Base-by-base conservation (phyloP, 2,888 invertebrate genomes). In the Magallana nippona region DNA sequence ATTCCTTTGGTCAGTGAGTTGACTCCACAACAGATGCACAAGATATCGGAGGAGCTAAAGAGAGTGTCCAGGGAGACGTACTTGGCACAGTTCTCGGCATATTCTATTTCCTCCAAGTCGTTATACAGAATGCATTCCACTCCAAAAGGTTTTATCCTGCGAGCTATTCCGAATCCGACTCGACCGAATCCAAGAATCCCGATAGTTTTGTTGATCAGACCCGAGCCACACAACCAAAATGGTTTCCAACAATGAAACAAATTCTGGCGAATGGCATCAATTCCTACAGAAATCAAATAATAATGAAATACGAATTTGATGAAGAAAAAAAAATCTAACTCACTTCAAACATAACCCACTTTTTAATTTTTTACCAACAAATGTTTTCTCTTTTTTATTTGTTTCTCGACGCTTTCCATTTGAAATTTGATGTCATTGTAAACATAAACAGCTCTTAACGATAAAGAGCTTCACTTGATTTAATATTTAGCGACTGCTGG, bases 241-340 rank as follows among this genome's bases (percentile, higher is more conserved):
- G 98, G 98, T 0, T 97, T 96, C 98, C 98, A 98, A 0, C 97
- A 95, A 44, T 93, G 96, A 98, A 98, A 98, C 81, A 96, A 96
- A 0, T 98, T 98, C 83, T 95, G 96, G 78, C 89, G 91, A 8
- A 93, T 91, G 0, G 93, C 93, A 2, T 89, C 87, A 1, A 90
- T 84, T n/a, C 93, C 94, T 94, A 84, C 1, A 44, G 44, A 44
- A 27, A 27, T 27, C 8, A 44, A 44, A 44, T 44, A 10, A 44
- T 44, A 44, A 44, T 44, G 3, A 44, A 44, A 10, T 44, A 8
- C 8, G 44, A 5, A 44, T 8, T 44, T n/a, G n/a, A n/a, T n/a
- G n/a, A n/a, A n/a, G n/a, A n/a, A n/a, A n/a, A n/a, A n/a, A n/a
- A n/a, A n/a, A n/a, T 0, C 44, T 44, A 44, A 44, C 44, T 44